These are phyloP conservation scores for Mormyrus hasselquistii DNA, from an alignment of 2,797 vertebrate genomes.

Conservation along the genomic window DNA sequence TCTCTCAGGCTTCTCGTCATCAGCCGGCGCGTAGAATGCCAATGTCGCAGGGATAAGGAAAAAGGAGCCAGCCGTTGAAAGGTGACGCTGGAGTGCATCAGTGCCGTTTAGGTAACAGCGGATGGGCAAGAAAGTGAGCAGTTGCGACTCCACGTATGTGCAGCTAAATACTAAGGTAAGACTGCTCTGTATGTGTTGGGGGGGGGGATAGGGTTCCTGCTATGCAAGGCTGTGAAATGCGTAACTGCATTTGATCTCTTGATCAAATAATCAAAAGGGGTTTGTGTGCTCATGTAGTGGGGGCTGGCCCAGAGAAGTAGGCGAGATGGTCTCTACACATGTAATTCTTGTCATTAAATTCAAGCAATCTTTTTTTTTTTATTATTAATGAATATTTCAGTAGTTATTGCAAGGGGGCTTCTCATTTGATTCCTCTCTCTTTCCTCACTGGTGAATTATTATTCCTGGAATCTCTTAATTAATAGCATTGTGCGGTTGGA, in stretches of 20 bases:
- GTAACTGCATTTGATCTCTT: slow-evolving; percentile 49
- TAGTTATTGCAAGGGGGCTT: slow-evolving; percentile 61
- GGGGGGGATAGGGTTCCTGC: neutral
- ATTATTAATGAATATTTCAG: slow-evolving; percentile 70
- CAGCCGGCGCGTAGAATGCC: slow-evolving; percentile 28
- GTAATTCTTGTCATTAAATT: slow-evolving; percentile 71
- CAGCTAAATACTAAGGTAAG: slow-evolving; percentile 17
- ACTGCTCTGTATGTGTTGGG: neutral
- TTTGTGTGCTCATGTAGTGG: slow-evolving; percentile 46
- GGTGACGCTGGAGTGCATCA: neutral
- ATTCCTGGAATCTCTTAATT: slow-evolving; percentile 74
- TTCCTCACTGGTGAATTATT: slow-evolving; percentile 62
- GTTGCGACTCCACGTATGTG: neutral
- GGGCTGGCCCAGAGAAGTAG: slow-evolving; percentile 52
- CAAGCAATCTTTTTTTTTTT: slow-evolving; percentile 51
- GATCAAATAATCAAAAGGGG: slow-evolving; percentile 53
- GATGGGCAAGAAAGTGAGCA: neutral
- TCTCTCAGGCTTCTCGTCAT: slow-evolving; percentile 9
- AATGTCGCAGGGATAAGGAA: neutral
- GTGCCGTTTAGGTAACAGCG: neutral
- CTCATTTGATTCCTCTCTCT: slow-evolving; percentile 54
- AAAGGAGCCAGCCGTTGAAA: neutral
- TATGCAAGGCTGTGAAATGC: slow-evolving; percentile 5
- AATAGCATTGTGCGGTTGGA: slow-evolving; percentile 74
- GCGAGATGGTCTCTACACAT: slow-evolving; percentile 64